These are phyloP conservation scores for Drosophila chauvacae DNA, from an alignment of 1,140 invertebrate genomes.

Conservation along the genomic window DNA sequence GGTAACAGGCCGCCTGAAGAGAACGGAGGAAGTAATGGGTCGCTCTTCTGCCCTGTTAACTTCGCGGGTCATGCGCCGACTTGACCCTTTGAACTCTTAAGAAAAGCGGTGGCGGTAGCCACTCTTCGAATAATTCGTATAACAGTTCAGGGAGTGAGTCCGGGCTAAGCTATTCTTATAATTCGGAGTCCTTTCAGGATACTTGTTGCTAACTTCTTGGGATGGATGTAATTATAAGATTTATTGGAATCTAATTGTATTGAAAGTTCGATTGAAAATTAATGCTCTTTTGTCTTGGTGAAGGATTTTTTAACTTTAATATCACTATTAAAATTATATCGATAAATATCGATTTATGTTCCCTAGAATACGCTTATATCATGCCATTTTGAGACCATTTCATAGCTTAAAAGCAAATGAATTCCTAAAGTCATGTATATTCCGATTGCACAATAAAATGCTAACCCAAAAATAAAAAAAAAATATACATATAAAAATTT, in stretches of 20 bases:
- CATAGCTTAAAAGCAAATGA: too few species aligned
- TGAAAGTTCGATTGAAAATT: too few species aligned
- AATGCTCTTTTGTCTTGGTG: too few species aligned
- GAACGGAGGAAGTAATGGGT: background rate
- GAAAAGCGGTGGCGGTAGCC: background rate
- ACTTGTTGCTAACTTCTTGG: slow-evolving; percentile 30
- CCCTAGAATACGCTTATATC: background rate
- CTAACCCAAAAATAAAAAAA: too few species aligned
- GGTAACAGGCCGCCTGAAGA: background rate
- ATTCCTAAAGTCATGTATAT: too few species aligned
- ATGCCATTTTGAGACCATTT: too few species aligned
- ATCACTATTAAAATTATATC: too few species aligned
- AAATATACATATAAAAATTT: too few species aligned
- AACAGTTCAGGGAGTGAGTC: slow-evolving; percentile 3
- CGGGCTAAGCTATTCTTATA: background rate
- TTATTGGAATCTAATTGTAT: too few species aligned
- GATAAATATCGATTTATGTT: background rate
- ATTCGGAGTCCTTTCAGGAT: slow-evolving; percentile 12
- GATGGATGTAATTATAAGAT: background rate
- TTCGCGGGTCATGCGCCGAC: slow-evolving; percentile 14
- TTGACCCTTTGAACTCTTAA: slow-evolving; percentile 6
- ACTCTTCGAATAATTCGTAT: slow-evolving; percentile 18
- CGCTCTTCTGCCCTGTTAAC: slow-evolving; percentile 19
- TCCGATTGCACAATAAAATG: too few species aligned
- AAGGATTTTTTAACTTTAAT: too few species aligned